Evolutionary conservation across 1,140 invertebrate genomes (phyloP), one percentile per base, ranked within the genome.

Genomic region (Aphaenogaster rudis): DNA sequence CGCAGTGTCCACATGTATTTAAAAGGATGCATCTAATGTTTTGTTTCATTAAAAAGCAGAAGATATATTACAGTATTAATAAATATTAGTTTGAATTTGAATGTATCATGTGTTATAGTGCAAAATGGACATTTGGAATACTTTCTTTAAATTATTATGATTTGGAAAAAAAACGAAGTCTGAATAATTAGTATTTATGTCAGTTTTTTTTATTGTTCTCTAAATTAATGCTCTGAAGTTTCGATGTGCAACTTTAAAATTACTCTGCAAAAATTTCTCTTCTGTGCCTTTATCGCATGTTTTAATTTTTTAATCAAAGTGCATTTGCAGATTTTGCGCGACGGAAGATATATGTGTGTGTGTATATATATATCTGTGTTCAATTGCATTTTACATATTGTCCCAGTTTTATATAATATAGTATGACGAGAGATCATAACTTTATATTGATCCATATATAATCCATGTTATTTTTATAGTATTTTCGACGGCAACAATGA

Each of bases 381-480:
- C 36, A 21, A 36, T 85, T 90, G 54, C 79, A 88, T 90, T 88
- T 88, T 80, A 79, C 80, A 39, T 69, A 21, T 39, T 63, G 36
- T 45, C 3, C 3, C 15, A 15, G 21, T 33, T 36, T 63, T 61
- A 57, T 59, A 33, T 59, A 54, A 36, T 15, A 36, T 36, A 69
- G 13, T 69, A 8, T 13, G 9, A 64, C 15, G 2, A 36, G 7
- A 54, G 13, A 50, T 79, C 76, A 78, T 54, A 42, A 33, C 5
- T 79, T 79, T 48, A 48, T n/a, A 78, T 42, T n/a, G 7, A 33
- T 72, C 21, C 11, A 42, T 64, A 21, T 64, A 52, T 48, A 66
- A 9, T 78, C 8, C 0, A 48, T 77, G 6, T 78, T 63, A 78
- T 21, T 79, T 79, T 64, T 54, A 74, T 3, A 74, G 64, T 79